Evolutionary conservation across 2,113 vertebrate genomes (phyloP).

Genomic region (Ascaphus truei): DNA sequence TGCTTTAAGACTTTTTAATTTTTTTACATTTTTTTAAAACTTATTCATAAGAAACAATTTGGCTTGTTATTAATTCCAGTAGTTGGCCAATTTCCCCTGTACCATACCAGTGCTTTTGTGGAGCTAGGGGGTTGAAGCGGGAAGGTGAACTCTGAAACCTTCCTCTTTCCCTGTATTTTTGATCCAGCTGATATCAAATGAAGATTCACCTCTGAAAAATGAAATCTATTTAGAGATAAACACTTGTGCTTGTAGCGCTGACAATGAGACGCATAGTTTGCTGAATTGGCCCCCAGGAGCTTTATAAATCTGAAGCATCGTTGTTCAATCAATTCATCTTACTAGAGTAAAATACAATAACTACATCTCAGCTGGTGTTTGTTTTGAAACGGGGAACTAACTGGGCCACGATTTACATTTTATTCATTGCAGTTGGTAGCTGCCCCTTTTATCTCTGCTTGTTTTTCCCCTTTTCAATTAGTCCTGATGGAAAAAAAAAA

Average conservation of each 20-base stretch:
- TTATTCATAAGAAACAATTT: no score
- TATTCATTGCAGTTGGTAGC: constrained; percentile 15
- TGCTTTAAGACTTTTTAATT: no score
- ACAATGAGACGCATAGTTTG: constrained; percentile 38
- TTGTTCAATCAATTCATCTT: not conserved
- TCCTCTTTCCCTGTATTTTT: not conserved
- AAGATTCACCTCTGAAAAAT: constrained; percentile 33
- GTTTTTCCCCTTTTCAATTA: not conserved
- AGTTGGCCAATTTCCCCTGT: no score
- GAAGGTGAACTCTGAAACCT: no score
- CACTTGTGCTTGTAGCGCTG: constrained; percentile 28
- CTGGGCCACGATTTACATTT: constrained; percentile 27
- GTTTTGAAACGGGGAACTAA: constrained; percentile 23
- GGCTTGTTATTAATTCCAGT: no score
- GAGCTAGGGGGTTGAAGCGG: no score
- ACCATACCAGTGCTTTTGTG: no score
- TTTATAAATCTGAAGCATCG: constrained; percentile 36
- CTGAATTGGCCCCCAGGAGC: constrained; percentile 34
- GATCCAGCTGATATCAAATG: constrained; percentile 23
- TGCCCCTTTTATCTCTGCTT: constrained; percentile 20
- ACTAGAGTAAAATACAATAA: not conserved
- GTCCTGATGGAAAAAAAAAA: not conserved
- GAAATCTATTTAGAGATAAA: constrained; percentile 40
- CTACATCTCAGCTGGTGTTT: constrained; percentile 27
- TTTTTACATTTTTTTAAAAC: no score